phyloP scores from a whole-genome alignment of 2,888 invertebrate genomes.

The Hirtodrosophila duncani region DNA sequence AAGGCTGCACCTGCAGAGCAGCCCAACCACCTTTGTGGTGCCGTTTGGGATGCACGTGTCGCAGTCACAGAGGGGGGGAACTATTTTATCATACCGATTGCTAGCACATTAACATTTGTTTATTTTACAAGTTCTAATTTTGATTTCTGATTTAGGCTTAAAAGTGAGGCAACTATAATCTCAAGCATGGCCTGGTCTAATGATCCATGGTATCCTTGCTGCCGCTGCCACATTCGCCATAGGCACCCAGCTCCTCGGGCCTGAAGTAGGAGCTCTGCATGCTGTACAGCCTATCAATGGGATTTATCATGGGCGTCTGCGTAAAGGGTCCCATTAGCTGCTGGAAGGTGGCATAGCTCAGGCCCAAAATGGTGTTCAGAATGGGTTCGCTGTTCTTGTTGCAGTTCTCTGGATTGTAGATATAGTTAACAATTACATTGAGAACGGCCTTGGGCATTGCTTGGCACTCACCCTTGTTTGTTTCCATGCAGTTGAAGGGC shows the following conservation, averaged over 20 bases:
- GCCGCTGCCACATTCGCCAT: slow-evolving; percentile 67
- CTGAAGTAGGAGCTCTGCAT: slow-evolving; percentile 84
- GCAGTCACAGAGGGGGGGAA: not conserved
- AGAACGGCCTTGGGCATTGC: not conserved
- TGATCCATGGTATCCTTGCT: slow-evolving; percentile 71
- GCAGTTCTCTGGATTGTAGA: slow-evolving; percentile 73
- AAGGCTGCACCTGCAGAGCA: slow-evolving; percentile 76
- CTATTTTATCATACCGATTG: slow-evolving; percentile 32
- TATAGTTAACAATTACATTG: not conserved
- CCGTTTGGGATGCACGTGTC: slow-evolving; percentile 35
- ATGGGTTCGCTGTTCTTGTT: slow-evolving; percentile 78
- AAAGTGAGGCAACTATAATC: slow-evolving; percentile 39
- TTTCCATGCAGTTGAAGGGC: slow-evolving; percentile 75
- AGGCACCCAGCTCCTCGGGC: slow-evolving; percentile 79
- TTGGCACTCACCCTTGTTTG: slow-evolving; percentile 74
- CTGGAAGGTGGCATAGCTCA: slow-evolving; percentile 78
- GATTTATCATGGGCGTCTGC: slow-evolving; percentile 79
- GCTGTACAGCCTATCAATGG: slow-evolving; percentile 82
- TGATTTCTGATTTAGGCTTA: slow-evolving; percentile 63
- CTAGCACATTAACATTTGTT: slow-evolving; percentile 57
- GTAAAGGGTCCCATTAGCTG: slow-evolving; percentile 79
- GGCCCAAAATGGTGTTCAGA: slow-evolving; percentile 76
- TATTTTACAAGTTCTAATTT: slow-evolving; percentile 74
- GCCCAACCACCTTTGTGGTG: slow-evolving; percentile 22
- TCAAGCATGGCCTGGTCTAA: slow-evolving; percentile 21